Evolutionary conservation across 2,888 invertebrate species (phyloP).

Genomic region (Pocota personata): DNA sequence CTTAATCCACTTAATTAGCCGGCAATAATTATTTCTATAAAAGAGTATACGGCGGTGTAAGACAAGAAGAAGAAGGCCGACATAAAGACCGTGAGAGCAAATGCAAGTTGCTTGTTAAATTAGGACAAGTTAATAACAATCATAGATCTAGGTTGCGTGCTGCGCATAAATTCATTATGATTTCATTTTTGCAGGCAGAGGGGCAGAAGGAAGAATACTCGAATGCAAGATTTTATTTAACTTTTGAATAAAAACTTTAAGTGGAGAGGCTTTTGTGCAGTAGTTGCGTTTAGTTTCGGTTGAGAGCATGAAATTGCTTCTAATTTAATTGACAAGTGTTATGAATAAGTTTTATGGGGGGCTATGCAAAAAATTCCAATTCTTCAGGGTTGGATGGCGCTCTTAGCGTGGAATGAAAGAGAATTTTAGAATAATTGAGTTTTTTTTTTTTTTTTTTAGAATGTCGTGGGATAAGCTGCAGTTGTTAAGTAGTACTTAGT

Average conservation of each 20-base stretch:
- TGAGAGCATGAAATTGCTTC: slow-evolving; percentile 23
- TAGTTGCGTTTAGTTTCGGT: slow-evolving; percentile 40
- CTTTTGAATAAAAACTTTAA: slow-evolving; percentile 41
- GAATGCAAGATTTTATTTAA: slow-evolving; percentile 17
- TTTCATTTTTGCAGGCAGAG: slow-evolving; percentile 35
- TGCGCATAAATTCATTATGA: slow-evolving; percentile 60
- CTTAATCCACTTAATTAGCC: slow-evolving; percentile 52
- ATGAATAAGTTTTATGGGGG: neutral
- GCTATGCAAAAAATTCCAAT: slow-evolving; percentile 1
- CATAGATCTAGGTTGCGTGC: slow-evolving; percentile 53
- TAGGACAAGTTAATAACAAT: slow-evolving; percentile 50
- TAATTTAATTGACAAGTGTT: slow-evolving; percentile 52
- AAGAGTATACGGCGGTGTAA: neutral
- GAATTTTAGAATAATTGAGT: too few species aligned
- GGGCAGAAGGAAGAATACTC: neutral
- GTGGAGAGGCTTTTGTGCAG: slow-evolving; percentile 36
- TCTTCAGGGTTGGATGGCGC: neutral
- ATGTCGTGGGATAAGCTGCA: too few species aligned
- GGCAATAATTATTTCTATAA: neutral
- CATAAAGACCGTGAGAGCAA: slow-evolving; percentile 42
- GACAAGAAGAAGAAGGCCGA: neutral
- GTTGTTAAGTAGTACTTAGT: too few species aligned
- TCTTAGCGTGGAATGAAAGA: neutral
- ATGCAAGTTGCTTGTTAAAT: slow-evolving; percentile 41
- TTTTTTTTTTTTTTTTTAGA: too few species aligned